Conservation (phyloP, 2,113 vertebrate species). For the Hypomesus transpacificus region DNA sequence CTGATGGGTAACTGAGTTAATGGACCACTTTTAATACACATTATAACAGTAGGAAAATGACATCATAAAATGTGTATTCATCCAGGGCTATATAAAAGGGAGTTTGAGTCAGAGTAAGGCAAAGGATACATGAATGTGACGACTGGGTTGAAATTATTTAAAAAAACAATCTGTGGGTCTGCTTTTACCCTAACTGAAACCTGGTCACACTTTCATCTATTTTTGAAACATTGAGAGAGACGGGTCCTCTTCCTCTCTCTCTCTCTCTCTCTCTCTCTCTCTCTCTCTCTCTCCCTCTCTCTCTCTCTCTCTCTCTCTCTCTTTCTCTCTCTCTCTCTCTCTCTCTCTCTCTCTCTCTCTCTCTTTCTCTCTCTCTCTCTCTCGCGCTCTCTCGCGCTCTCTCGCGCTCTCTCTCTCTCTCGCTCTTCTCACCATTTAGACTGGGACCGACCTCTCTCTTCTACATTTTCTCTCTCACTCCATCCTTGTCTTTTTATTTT, state of each 20-base stretch:
- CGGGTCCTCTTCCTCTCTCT: background rate
- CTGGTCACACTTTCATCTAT: background rate
- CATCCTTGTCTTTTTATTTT: too few species aligned
- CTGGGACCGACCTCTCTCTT: too few species aligned
- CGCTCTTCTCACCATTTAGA: background rate
- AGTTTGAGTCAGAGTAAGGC: background rate
- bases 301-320: too few species aligned
- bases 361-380: background rate
- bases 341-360: background rate
- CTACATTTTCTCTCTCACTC: too few species aligned
- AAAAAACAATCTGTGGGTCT: background rate
- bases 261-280: background rate
- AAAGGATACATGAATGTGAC: background rate
- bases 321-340: background rate
- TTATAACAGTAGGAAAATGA: background rate
- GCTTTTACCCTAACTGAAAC: background rate
- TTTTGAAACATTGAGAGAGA: too few species aligned
- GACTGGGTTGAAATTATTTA: background rate
- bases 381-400: background rate
- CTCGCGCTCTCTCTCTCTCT: background rate
- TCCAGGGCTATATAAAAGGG: background rate
- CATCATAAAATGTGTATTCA: background rate
- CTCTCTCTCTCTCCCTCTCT: background rate
- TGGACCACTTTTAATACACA: too few species aligned
- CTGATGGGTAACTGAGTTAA: too few species aligned